Evolutionary conservation across 2,888 invertebrate species (phyloP), one percentile per base, ranked within the genome.

Genomic region (Cremastinae sp.): DNA sequence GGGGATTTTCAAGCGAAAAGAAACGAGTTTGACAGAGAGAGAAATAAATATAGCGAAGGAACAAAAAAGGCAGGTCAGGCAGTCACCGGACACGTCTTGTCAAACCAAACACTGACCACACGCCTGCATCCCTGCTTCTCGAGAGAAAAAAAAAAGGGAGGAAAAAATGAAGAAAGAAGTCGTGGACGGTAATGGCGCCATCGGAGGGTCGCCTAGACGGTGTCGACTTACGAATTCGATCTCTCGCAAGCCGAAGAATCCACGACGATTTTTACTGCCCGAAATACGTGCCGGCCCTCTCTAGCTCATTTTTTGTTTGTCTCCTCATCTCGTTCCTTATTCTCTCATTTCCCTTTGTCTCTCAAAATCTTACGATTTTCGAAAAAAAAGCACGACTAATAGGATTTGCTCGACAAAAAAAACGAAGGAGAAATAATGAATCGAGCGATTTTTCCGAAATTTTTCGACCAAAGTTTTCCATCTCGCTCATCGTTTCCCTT

Each of bases 71-170:
- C 74, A 75, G 78, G 62, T 79, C 76, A 58, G 16, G 22, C 56
- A 64, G 79, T 79, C 74, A 80, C 70, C 65, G 79, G 81, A 84
- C 81, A 80, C 80, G 81, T 74, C 70, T 80, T 84, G 84, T 85
- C 86, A 81, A 78, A 81, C 82, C 81, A 83, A 86, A 85, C 84
- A 84, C 80, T 84, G 84, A 83, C 84, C 86, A 84, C 83, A 81
- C 85, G 78, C 78, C 80, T 68, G 41, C 61, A 69, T 66, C 10
- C 14, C 10, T 16, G n/a, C 18, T 49, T 9, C 20, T 18, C 18
- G 49, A 70, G 34, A 62, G 41, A 69, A 58, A 56, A 20, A 47
- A 64, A 28, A 12, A 28, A 12, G 14, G 9, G 22, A 20, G 41
- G 7, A 22, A 20, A n/a, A 2, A 34, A 45, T 47, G 20, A 64